Evolutionary conservation across 2,797 vertebrate genomes (phyloP).

Genomic region (Acanthurus lineatus): DNA sequence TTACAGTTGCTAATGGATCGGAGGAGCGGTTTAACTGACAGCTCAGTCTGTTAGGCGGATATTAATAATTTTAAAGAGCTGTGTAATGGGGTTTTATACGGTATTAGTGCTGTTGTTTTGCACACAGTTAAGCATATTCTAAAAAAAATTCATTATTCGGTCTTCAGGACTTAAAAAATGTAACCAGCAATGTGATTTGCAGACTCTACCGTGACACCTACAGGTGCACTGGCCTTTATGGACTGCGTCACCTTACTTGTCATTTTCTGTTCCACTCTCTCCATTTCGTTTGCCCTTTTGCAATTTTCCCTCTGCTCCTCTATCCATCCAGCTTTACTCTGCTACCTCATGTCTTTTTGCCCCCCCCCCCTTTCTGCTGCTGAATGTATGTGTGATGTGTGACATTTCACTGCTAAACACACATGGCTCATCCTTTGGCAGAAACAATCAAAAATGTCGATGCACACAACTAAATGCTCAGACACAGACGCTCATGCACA

Average conservation of each 20-base stretch:
- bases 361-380: constrained; percentile 7
- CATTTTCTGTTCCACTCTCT: constrained; percentile 26
- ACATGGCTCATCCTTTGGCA: constrained; percentile 1
- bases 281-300: constrained; percentile 56
- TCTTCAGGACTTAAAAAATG: neutral
- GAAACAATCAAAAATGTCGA: constrained; percentile 14
- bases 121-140: neutral
- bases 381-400: constrained; percentile 18
- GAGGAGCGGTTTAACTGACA: neutral
- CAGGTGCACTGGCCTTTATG: neutral
- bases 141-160: neutral
- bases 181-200: neutral
- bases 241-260: constrained; percentile 9
- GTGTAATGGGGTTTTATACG: too few relatives aligned
- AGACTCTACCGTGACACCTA: neutral
- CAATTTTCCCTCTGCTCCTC: constrained; percentile 5
- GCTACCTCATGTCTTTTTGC: constrained; percentile 25
- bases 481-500: constrained; percentile 3
- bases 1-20: too few relatives aligned
- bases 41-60: neutral
- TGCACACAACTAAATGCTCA: constrained; percentile 1
- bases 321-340: constrained; percentile 46
- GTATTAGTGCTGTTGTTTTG: too few relatives aligned
- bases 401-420: constrained; percentile 62
- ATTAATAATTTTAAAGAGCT: neutral